Evolutionary conservation across 2,797 vertebrate genomes (phyloP).

Genomic region (Arrhamphus sclerolepis): DNA sequence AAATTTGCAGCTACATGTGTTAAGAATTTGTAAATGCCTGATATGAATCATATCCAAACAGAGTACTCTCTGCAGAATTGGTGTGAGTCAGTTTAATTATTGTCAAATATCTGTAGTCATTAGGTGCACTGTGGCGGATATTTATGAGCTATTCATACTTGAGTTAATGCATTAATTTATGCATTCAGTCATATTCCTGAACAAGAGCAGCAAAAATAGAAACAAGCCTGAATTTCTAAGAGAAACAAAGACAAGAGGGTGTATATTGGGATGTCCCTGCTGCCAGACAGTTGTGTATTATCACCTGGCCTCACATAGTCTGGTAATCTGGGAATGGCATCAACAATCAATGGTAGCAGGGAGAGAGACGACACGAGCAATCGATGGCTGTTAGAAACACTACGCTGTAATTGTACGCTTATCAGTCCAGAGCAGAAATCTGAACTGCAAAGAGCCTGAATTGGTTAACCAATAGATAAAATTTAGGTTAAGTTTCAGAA

Average conservation of each 20-base stretch:
- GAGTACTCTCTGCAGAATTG: slow-evolving; percentile 9
- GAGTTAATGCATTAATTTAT: background rate
- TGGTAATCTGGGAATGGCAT: slow-evolving; percentile 72
- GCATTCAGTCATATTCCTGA: slow-evolving; percentile 17
- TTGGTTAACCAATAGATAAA: slow-evolving; percentile 39
- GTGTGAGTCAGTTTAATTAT: slow-evolving; percentile 4
- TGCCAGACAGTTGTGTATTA: slow-evolving; percentile 53
- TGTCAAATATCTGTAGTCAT: slow-evolving; percentile 14
- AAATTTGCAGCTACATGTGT: too few relatives aligned
- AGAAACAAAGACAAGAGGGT: slow-evolving; percentile 7
- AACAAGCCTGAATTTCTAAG: slow-evolving; percentile 1
- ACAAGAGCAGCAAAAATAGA: background rate
- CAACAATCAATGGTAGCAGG: slow-evolving; percentile 74
- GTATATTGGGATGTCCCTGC: slow-evolving; percentile 28
- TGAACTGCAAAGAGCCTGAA: slow-evolving; percentile 55
- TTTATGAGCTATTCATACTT: slow-evolving; percentile 5
- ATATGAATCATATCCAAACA: slow-evolving; percentile 32
- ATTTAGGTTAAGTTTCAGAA: background rate
- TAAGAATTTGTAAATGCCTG: slow-evolving; percentile 15
- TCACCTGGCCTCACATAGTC: slow-evolving; percentile 63
- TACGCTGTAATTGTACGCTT: slow-evolving; percentile 68
- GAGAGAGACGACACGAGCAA: slow-evolving; percentile 71
- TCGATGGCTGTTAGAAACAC: slow-evolving; percentile 74
- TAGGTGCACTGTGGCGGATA: background rate
- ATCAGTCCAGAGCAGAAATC: slow-evolving; percentile 64